Evolutionary conservation across 1,140 invertebrate species (phyloP).

Genomic region (Musca vetustissima): DNA sequence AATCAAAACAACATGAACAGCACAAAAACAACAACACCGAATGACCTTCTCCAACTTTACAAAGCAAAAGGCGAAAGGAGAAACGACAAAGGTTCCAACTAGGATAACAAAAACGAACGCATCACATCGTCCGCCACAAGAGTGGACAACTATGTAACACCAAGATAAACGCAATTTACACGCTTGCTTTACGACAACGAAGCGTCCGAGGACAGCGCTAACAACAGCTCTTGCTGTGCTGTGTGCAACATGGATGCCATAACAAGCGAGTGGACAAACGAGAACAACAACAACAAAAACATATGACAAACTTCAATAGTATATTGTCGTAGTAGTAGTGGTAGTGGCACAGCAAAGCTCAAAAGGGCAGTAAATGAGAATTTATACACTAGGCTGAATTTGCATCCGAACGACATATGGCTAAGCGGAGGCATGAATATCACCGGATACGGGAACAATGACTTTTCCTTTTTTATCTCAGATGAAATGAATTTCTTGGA

Average conservation of each 20-base stretch:
- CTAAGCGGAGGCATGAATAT: too few species aligned
- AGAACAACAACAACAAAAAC: not conserved
- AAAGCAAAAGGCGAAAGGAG: too few species aligned
- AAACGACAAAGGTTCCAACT: too few species aligned
- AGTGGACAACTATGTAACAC: conserved; percentile 10
- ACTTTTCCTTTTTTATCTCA: too few species aligned
- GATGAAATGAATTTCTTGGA: too few species aligned
- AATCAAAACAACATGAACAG: not conserved
- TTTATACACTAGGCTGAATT: too few species aligned
- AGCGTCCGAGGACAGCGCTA: not conserved
- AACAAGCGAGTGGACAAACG: not conserved
- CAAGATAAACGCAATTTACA: conserved; percentile 19
- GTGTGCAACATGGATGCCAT: too few species aligned
- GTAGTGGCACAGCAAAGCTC: not conserved
- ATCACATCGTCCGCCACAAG: not conserved
- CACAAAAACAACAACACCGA: not conserved
- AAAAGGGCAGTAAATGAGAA: not conserved
- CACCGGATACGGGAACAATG: too few species aligned
- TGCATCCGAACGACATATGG: too few species aligned
- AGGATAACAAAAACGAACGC: not conserved
- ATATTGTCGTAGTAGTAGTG: not conserved
- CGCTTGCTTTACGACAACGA: conserved; percentile 8
- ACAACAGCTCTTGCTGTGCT: not conserved
- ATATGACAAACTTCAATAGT: not conserved
- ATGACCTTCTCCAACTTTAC: too few species aligned